Evolutionary conservation across 2,888 invertebrate species (phyloP), one percentile per base, ranked within the genome.

Genomic region (Cabera pusaria): DNA sequence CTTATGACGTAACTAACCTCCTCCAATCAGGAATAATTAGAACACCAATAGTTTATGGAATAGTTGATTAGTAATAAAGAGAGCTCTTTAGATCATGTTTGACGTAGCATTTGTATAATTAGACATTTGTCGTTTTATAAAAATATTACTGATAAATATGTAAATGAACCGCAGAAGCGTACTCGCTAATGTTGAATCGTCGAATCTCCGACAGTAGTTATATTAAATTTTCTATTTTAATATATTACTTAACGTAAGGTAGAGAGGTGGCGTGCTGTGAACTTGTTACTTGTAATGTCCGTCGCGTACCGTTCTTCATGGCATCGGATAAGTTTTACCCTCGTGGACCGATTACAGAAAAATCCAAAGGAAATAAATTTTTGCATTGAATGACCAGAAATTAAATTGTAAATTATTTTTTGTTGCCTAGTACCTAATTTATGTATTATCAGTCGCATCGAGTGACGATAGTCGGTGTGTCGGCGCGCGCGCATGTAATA

Each of bases 221-320:
- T 80, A 80, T 81, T 63, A 81, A 80, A 83, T 85, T 87, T 87
- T 87, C 78, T 87, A 87, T 87, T 87, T 87, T 87, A 87, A 84
- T 87, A 87, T 83, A 82, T 80, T 73, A 65, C 42, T 54, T 75
- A 77, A 46, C 46, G 49, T 82, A 80, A 79, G 72, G 10, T 26
- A 37, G 70, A 77, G 76, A 73, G 58, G 64, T 66, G 65, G 67
- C 73, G 73, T 72, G 72, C 69, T 72, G 72, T 74, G 72, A 71
- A 72, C 65, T 49, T 78, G 76, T 78, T 75, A 63, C n/a, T n/a
- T 70, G 75, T 67, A 65, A 73, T 75, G 59, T 64, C 60, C 49
- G 59, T 61, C 57, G 65, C 59, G 64, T 58, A 59, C 56, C 62
- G 64, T 56, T 54, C 56, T 57, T 59, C 56, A 59, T 57, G 60